phyloP scores from a whole-genome alignment of 2,888 invertebrate genomes.

The Hypselothyrea guttata region DNA sequence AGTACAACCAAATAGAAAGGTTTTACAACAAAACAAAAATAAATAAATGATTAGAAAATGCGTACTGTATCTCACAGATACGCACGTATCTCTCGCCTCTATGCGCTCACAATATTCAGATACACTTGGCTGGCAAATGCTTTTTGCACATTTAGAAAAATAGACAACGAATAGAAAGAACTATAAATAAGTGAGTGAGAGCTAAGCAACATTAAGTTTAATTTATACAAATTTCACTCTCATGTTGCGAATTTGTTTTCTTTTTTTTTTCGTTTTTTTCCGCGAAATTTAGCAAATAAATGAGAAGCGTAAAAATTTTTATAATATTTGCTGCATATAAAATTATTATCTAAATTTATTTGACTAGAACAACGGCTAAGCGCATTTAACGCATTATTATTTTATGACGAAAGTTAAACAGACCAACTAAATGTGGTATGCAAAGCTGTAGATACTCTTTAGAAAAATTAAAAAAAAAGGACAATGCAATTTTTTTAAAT shows the following conservation, averaged over 20 bases:
- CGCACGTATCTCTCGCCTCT: too few relatives aligned
- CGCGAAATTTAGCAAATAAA: too few relatives aligned
- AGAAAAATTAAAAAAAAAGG: too few relatives aligned
- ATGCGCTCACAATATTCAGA: neutral
- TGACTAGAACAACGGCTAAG: too few relatives aligned
- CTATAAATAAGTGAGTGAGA: constrained; percentile 52
- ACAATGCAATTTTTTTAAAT: too few relatives aligned
- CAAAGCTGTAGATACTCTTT: too few relatives aligned
- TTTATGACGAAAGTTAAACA: too few relatives aligned
- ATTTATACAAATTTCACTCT: constrained; percentile 57
- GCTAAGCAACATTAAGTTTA: constrained; percentile 25
- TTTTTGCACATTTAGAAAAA: constrained; percentile 19
- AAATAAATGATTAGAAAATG: constrained; percentile 57
- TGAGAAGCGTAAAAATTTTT: neutral
- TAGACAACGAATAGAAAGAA: constrained; percentile 14
- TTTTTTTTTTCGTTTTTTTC: too few relatives aligned
- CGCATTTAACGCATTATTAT: too few relatives aligned
- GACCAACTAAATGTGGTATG: too few relatives aligned
- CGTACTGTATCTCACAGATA: constrained; percentile 17
- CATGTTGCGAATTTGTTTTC: constrained; percentile 3
- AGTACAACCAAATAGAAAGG: constrained; percentile 8
- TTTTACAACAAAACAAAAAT: constrained; percentile 25
- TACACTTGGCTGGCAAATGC: constrained; percentile 11
- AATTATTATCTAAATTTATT: too few relatives aligned
- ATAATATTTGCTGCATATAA: neutral